Conservation (phyloP, 2,888 invertebrate species). For the Saturnia japonica region DNA sequence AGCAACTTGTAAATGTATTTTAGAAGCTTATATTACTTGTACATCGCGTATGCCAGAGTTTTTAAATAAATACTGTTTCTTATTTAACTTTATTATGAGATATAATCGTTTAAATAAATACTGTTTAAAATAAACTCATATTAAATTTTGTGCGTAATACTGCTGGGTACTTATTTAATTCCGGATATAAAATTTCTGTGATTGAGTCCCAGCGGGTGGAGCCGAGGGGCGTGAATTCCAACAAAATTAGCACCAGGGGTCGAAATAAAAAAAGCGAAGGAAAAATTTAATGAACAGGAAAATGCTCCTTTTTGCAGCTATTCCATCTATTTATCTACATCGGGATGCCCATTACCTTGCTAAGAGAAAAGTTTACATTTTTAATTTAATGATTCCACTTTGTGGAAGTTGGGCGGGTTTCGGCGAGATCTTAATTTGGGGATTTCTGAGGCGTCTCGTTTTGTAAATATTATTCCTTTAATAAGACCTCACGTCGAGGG, state of each 20-base stretch:
- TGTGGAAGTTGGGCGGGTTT: constrained; percentile 83
- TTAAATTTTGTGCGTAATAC: constrained; percentile 77
- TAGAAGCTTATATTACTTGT: not conserved
- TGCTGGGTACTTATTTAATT: constrained; percentile 82
- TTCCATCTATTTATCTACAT: constrained; percentile 83
- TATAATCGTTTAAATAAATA: constrained; percentile 30
- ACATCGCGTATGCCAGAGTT: not conserved
- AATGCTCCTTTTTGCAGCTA: constrained; percentile 83
- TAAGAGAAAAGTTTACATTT: constrained; percentile 84
- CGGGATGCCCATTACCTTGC: constrained; percentile 83
- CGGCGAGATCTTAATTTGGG: constrained; percentile 82
- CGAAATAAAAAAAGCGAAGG: constrained; percentile 82
- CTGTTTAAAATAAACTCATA: constrained; percentile 72
- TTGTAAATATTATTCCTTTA: constrained; percentile 83
- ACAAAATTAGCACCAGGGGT: constrained; percentile 83
- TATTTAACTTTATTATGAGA: not conserved
- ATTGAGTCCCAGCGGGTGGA: constrained; percentile 81
- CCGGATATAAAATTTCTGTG: constrained; percentile 83
- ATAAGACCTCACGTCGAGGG: constrained; percentile 82
- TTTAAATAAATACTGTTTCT: not conserved
- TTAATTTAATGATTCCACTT: constrained; percentile 84
- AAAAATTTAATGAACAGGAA: constrained; percentile 84
- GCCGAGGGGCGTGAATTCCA: constrained; percentile 82
- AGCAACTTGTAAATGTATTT: constrained; percentile 31
- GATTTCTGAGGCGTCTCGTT: constrained; percentile 83